Evolutionary conservation across 2,797 vertebrate species (phyloP).

Genomic region (Mormyrops boulengeri): DNA sequence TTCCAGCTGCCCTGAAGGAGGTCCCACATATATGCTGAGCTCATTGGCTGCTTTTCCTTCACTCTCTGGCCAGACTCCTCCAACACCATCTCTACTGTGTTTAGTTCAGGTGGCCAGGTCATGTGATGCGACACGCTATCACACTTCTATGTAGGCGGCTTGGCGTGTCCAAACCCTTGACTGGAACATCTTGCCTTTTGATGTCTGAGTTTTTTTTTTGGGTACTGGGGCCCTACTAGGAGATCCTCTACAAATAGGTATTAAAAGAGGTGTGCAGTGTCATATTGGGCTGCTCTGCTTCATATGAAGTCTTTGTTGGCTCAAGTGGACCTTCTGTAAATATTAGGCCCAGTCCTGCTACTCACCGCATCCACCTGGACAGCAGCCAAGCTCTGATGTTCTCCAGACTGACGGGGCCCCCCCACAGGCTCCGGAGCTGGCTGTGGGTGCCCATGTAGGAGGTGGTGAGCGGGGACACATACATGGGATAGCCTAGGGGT

Average conservation of each 20-base stretch:
- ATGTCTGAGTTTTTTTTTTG: not conserved
- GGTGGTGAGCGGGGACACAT: slow-evolving; percentile 89
- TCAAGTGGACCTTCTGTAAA: too few species aligned
- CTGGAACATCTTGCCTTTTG: not conserved
- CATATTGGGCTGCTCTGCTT: not conserved
- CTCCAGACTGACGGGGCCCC: slow-evolving; percentile 77
- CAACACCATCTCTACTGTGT: not conserved
- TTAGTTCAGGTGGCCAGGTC: not conserved
- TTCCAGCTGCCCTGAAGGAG: not conserved
- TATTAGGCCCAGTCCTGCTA: slow-evolving; percentile 4
- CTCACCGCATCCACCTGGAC: slow-evolving; percentile 88
- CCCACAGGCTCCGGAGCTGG: slow-evolving; percentile 79
- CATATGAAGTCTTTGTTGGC: not conserved
- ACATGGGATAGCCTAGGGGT: slow-evolving; percentile 96
- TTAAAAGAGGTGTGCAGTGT: not conserved
- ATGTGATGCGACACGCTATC: not conserved
- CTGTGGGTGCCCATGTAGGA: slow-evolving; percentile 87
- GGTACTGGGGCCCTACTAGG: not conserved
- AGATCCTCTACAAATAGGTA: not conserved
- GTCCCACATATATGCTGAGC: not conserved
- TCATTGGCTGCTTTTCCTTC: not conserved
- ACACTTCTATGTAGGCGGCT: not conserved
- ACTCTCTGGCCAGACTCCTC: not conserved
- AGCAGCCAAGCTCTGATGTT: slow-evolving; percentile 80
- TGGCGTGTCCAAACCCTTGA: not conserved